These are phyloP conservation scores for Druon quercuslanigerum DNA, from an alignment of 1,140 invertebrate genomes.

Conservation along the genomic window DNA sequence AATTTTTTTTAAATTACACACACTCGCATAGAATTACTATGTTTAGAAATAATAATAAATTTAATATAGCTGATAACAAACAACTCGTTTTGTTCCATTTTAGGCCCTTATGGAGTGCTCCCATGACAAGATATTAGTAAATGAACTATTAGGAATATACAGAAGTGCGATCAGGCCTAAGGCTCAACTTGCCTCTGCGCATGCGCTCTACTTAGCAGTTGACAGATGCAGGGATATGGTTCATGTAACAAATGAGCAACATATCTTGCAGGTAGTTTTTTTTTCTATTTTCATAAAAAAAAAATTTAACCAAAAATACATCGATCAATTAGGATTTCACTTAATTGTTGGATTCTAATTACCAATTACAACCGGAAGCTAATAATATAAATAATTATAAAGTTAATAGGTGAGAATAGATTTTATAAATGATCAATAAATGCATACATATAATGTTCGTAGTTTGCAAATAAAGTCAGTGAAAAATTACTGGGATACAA, in stretches of 20 bases:
- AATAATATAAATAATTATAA: too few species aligned
- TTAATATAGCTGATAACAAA: neutral
- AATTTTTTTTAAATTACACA: too few species aligned
- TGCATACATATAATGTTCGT: neutral
- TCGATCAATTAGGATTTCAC: neutral
- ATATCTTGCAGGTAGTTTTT: conserved; percentile 85
- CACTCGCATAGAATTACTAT: too few species aligned
- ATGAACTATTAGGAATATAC: conserved; percentile 80
- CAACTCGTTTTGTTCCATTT: neutral
- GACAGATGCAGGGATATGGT: conserved; percentile 90
- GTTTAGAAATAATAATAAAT: too few species aligned
- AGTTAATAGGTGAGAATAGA: too few species aligned
- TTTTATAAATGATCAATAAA: neutral
- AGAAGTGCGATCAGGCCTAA: conserved; percentile 77
- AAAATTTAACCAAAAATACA: neutral
- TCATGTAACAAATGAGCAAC: conserved; percentile 89
- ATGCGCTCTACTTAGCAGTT: conserved; percentile 89
- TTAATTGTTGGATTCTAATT: neutral
- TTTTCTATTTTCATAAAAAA: neutral
- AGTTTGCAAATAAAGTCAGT: conserved; percentile 89
- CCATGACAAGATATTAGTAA: conserved; percentile 81
- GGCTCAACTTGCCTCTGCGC: conserved; percentile 78
- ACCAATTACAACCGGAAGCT: too few species aligned
- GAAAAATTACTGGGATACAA: conserved; percentile 86
- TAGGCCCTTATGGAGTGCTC: conserved; percentile 77